Conservation (phyloP, 1,140 invertebrate species). For the Drosophila pseudoobscura region DNA sequence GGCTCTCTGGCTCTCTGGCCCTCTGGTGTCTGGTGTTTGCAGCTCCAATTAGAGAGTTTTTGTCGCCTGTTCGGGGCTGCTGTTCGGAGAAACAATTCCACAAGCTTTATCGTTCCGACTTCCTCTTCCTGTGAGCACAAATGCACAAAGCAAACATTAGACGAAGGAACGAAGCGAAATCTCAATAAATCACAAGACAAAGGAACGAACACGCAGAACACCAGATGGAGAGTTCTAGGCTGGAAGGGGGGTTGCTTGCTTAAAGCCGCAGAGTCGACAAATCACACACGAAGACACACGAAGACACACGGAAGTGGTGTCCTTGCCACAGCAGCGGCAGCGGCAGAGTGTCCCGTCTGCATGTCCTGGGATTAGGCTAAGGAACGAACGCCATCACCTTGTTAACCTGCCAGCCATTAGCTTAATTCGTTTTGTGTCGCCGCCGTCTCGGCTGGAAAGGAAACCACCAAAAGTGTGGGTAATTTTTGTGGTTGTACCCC, state of each 20-base stretch:
- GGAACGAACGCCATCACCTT: constrained; percentile 51
- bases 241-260: constrained; percentile 3
- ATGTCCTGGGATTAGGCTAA: constrained; percentile 48
- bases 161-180: constrained; percentile 28
- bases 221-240: constrained; percentile 2
- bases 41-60: constrained; percentile 49
- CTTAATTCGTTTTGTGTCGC: constrained; percentile 68
- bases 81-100: constrained; percentile 34
- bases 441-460: constrained; percentile 31
- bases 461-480: constrained; percentile 50
- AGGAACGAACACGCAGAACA: constrained; percentile 29
- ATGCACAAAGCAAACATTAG: constrained; percentile 49
- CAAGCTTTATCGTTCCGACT: constrained; percentile 62
- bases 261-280: constrained; percentile 45
- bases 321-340: constrained; percentile 1
- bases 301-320: constrained; percentile 21
- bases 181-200: constrained; percentile 58
- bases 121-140: constrained; percentile 49
- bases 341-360: constrained; percentile 16
- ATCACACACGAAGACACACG: constrained; percentile 38
- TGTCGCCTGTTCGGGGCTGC: neutral
- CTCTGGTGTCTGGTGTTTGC: too few relatives aligned
- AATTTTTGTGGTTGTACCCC: constrained; percentile 53
- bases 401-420: constrained; percentile 70
- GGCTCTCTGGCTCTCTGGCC: too few relatives aligned